Conservation (phyloP, 2,113 vertebrate species). For the Corythornis madagascariensis region DNA sequence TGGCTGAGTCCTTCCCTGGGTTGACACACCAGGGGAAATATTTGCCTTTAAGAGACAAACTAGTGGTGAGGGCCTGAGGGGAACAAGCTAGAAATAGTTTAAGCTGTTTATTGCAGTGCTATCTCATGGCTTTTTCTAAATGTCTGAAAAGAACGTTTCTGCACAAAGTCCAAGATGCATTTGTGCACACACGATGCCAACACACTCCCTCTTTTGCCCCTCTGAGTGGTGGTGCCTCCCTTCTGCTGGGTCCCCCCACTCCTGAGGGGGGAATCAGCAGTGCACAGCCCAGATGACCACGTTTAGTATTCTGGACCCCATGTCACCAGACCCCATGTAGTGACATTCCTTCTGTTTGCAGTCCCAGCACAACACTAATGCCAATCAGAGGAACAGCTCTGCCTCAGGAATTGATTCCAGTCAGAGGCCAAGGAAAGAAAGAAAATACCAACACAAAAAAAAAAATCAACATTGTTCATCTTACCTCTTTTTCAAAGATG, state of each 20-base stretch:
- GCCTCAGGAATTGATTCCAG: neutral
- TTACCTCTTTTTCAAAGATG: neutral
- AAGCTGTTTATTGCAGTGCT: neutral
- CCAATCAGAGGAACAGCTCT: neutral
- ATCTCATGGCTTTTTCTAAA: neutral
- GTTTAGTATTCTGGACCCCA: neutral
- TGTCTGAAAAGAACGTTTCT: neutral
- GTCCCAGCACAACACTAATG: neutral
- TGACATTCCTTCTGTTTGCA: neutral
- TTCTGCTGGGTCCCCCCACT: neutral
- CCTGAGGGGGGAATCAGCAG: neutral
- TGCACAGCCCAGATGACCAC: neutral
- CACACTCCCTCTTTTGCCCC: neutral
- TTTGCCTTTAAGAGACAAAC: neutral
- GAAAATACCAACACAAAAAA: no score
- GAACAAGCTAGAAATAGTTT: neutral
- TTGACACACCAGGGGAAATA: neutral
- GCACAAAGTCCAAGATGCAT: neutral
- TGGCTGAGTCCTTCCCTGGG: neutral
- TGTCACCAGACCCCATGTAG: neutral
- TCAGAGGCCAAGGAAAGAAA: neutral
- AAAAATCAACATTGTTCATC: neutral
- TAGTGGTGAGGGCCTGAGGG: neutral
- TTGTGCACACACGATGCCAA: accelerated
- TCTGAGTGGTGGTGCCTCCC: neutral